phyloP scores from a whole-genome alignment of 2,113 vertebrate species.

The Jaculus jaculus region DNA sequence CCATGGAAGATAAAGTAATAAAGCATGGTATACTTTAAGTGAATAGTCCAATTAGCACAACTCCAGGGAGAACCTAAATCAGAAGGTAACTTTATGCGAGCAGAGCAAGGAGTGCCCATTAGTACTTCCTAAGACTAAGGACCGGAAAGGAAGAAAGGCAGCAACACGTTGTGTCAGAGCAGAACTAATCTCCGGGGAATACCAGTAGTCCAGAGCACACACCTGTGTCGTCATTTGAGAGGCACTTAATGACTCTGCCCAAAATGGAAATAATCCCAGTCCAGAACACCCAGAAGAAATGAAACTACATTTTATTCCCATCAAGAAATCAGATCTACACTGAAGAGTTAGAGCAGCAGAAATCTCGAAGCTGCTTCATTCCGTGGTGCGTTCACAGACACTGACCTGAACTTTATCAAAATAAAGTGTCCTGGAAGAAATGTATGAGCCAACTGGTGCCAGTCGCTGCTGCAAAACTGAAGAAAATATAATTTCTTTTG shows the following conservation, averaged over 20 bases:
- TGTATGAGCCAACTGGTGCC: not conserved
- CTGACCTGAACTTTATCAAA: conserved; percentile 15
- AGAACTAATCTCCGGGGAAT: conserved; percentile 53
- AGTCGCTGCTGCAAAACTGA: not conserved
- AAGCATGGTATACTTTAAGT: conserved; percentile 65
- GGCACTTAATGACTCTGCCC: not conserved
- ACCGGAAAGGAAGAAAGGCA: not conserved
- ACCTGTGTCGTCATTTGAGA: not conserved
- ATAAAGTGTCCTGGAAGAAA: not conserved
- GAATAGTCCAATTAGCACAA: conserved; percentile 68
- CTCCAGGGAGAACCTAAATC: conserved; percentile 64
- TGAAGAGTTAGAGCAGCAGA: not conserved
- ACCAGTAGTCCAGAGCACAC: not conserved
- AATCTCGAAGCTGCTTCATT: conserved; percentile 18
- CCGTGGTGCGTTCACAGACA: not conserved
- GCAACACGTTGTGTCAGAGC: not conserved
- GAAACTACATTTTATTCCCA: not conserved
- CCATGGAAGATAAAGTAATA: conserved; percentile 60
- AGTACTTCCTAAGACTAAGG: not conserved
- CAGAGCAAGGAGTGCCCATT: conserved; percentile 29
- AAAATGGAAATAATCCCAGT: conserved; percentile 32
- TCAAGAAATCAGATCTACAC: not conserved
- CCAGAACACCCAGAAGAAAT: not conserved
- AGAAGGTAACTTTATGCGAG: conserved; percentile 58
- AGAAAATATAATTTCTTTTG: conserved; percentile 31